Conservation (phyloP, 2,888 invertebrate species). For the Tiliacea aurago region DNA sequence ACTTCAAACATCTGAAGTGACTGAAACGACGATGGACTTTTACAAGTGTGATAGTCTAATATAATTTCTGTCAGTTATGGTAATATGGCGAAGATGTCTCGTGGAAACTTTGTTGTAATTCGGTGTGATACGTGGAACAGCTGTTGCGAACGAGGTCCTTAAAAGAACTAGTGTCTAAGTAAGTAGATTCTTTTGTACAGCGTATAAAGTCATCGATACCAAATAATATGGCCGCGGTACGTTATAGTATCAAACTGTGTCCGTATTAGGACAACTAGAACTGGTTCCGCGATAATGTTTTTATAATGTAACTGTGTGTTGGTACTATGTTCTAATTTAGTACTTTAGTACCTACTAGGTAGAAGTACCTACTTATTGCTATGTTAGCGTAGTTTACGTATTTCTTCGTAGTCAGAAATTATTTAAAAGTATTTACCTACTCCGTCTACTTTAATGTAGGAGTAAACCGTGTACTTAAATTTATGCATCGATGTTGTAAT, state of each 20-base stretch:
- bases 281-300: constrained; percentile 31
- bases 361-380: background rate
- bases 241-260: constrained; percentile 24
- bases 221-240: constrained; percentile 36
- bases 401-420: background rate
- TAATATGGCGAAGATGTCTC: constrained; percentile 13
- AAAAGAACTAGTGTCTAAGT: background rate
- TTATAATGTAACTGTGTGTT: background rate
- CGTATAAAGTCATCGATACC: constrained; percentile 39
- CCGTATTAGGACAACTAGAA: constrained; percentile 38
- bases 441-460: background rate
- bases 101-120: constrained; percentile 11
- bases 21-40: constrained; percentile 3
- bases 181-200: constrained; percentile 32
- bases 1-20: constrained; percentile 46
- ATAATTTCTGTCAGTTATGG: constrained; percentile 13
- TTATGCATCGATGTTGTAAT: background rate
- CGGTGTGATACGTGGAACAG: background rate
- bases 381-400: background rate
- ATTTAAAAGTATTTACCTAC: background rate
- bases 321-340: background rate
- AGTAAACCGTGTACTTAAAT: background rate
- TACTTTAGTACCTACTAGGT: background rate
- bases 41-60: background rate
- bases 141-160: constrained; percentile 25